Evolutionary conservation across 2,888 invertebrate species (phyloP).

Genomic region (Ceramica pisi): DNA sequence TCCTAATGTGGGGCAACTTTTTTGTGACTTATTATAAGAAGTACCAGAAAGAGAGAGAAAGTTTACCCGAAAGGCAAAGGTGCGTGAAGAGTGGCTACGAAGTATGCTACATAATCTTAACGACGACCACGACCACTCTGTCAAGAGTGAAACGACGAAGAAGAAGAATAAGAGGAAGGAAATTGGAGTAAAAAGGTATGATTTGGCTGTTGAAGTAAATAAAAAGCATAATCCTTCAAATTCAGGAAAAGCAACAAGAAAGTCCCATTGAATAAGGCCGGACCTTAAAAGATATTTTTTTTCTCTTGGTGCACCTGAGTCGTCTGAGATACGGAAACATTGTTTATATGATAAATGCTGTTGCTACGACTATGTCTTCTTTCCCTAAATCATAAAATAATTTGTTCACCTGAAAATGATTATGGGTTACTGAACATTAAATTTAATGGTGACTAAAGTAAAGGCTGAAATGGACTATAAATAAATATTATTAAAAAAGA

Average conservation of each 20-base stretch:
- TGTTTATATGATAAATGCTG: too few relatives aligned
- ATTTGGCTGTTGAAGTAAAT: neutral
- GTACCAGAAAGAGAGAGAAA: too few relatives aligned
- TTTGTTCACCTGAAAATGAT: slow-evolving; percentile 16
- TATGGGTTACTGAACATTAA: neutral
- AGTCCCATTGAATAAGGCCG: neutral
- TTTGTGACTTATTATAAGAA: neutral
- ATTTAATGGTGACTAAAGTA: neutral
- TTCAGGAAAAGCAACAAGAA: slow-evolving; percentile 1
- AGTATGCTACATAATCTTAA: too few relatives aligned
- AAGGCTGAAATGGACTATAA: slow-evolving; percentile 15
- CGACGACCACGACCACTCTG: too few relatives aligned
- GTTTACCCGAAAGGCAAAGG: too few relatives aligned
- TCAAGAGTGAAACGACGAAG: too few relatives aligned
- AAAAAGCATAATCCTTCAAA: neutral
- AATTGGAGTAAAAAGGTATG: neutral
- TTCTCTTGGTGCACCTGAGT: slow-evolving; percentile 4
- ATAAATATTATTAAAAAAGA: slow-evolving; percentile 29
- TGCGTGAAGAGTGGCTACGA: too few relatives aligned
- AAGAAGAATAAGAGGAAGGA: too few relatives aligned
- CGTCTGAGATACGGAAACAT: neutral
- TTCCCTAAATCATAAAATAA: too few relatives aligned
- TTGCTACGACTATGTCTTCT: too few relatives aligned
- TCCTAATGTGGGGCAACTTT: too few relatives aligned
- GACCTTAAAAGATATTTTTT: neutral